Evolutionary conservation across 2,888 invertebrate species (phyloP), one percentile per base, ranked within the genome.

Genomic region (Tryphoninae sp.): DNA sequence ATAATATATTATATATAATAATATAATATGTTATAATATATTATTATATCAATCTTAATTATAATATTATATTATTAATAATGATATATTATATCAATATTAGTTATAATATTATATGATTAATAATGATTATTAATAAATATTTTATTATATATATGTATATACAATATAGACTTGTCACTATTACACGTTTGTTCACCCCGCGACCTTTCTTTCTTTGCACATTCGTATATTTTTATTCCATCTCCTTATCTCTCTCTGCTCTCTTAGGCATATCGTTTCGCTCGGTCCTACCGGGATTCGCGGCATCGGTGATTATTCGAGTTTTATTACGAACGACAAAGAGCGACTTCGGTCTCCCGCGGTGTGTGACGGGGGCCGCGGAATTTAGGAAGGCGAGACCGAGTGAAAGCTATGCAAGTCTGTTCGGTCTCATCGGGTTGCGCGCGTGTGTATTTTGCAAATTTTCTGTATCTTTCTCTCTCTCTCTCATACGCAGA

Each of bases 241-340:
- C 65, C 23, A 51, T 9, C 42, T 59, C 33, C 22, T 33, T 58
- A 49, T 61, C 9, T 7, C 53, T 19, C 19, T 19, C 19, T 19
- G 0, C 19, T 19, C 19, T 19, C 19, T 19, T 19, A 19, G 19
- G 19, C 1, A 53, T 16, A 22, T 13, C 19, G 16, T n/a, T 19
- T 8, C 9, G 26, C 16, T 55, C 55, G 49, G 42, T 16, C 19
- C n/a, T 26, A 33, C 8, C 67, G 33, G 42, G 59, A 80, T 75
- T 65, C 75, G 51, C 58, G 75, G 65, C 71, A 71, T 42, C 11
- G 73, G 59, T 72, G 72, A 76, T 80, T 80, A 72, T 80, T 72
- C 55, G 76, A 72, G 51, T 76, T 80, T 80, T 76, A 80, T 80
- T 75, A 65, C 69, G 42, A 49, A 71, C 76, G 76, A 80, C 76